Evolutionary conservation across 2,797 vertebrate genomes (phyloP).

Genomic region (Bradypodion pumilum): DNA sequence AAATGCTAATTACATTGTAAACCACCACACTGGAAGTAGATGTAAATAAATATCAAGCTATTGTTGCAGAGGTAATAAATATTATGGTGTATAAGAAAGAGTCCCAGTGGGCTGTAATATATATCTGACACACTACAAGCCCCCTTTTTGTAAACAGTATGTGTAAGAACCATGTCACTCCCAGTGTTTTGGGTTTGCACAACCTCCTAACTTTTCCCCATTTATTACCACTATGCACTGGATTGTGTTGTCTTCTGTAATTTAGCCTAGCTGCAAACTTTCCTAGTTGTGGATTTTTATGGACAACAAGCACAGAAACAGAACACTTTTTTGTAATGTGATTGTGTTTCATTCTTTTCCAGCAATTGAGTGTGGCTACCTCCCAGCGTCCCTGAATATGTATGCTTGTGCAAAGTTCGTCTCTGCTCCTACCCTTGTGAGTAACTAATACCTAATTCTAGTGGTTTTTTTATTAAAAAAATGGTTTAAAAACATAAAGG

Average conservation of each 20-base stretch:
- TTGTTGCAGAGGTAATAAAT: no score
- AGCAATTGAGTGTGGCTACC: constrained; percentile 46
- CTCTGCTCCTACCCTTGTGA: constrained; percentile 71
- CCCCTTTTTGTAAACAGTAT: no score
- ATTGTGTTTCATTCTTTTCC: constrained; percentile 33
- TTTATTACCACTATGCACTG: neutral
- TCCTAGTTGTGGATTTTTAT: neutral
- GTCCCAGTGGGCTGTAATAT: no score
- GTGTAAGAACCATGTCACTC: no score
- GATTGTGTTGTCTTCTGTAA: neutral
- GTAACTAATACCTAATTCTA: constrained; percentile 45
- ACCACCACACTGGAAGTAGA: no score
- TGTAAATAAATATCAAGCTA: no score
- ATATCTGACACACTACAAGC: no score
- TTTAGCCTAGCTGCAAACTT: neutral
- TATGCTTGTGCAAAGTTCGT: constrained; percentile 72
- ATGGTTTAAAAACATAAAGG: no score
- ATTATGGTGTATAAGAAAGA: no score
- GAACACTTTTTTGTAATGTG: neutral
- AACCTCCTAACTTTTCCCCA: neutral
- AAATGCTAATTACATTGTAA: no score
- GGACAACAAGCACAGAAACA: neutral
- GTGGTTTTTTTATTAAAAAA: neutral
- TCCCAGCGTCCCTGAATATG: constrained; percentile 67
- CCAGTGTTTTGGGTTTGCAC: neutral